phyloP scores from a whole-genome alignment of 2,888 invertebrate genomes.

The Aricia artaxerxes region DNA sequence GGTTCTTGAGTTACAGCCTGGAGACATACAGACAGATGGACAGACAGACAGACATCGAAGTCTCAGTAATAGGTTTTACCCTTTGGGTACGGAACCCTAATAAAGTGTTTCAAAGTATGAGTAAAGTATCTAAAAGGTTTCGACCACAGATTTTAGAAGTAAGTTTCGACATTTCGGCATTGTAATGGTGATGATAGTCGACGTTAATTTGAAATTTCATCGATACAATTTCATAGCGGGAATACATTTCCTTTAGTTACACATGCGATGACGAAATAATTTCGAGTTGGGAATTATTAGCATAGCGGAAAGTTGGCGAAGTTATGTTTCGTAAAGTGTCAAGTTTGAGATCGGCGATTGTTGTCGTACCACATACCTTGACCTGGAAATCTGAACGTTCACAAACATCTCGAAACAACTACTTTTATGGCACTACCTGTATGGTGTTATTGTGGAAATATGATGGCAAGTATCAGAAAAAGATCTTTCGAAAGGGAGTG shows the following conservation, averaged over 20 bases:
- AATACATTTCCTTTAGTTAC: conserved; percentile 14
- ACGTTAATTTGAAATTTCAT: conserved; percentile 8
- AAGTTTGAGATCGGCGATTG: conserved; percentile 27
- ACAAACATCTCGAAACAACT: conserved; percentile 12
- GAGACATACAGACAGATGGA: no score
- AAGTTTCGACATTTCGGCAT: neutral
- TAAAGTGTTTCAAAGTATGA: no score
- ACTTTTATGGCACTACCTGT: no score
- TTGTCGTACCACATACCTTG: conserved; percentile 18
- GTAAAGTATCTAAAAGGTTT: no score
- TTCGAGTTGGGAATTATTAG: conserved; percentile 16
- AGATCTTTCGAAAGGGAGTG: no score
- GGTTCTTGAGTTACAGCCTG: no score
- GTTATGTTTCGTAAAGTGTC: conserved; percentile 29
- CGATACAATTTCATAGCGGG: conserved; percentile 13
- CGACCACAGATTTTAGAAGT: no score
- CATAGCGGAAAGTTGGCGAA: conserved; percentile 21
- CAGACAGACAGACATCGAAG: no score
- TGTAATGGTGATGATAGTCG: neutral
- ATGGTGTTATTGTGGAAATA: neutral
- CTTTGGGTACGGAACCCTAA: no score
- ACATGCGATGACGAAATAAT: conserved; percentile 23
- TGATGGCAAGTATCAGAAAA: neutral
- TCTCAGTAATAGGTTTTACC: no score
- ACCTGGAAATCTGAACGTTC: conserved; percentile 10